Evolutionary conservation across 1,140 invertebrate species (phyloP).

Genomic region (Atta colombica): DNA sequence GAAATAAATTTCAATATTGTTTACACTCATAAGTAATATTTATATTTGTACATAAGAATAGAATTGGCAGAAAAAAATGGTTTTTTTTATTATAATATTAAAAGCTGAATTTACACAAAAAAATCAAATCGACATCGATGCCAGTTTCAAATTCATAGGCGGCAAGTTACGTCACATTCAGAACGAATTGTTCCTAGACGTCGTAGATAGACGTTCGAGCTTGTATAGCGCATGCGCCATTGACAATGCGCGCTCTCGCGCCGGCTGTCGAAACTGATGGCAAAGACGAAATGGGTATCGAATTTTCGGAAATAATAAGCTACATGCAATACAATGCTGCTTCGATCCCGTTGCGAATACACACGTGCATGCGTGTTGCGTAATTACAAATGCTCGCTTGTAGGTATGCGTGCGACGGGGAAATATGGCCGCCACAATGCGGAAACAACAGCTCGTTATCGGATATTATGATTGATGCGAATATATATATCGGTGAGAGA

Average conservation of each 20-base stretch:
- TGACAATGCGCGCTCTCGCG: slow-evolving; percentile 47
- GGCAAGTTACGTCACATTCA: background rate
- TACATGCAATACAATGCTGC: slow-evolving; percentile 48
- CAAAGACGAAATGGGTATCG: slow-evolving; percentile 55
- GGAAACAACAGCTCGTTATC: slow-evolving; percentile 19
- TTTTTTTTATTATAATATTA: background rate
- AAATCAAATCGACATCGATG: background rate
- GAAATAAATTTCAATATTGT: background rate
- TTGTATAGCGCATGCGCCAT: slow-evolving; percentile 20
- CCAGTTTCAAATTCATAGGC: slow-evolving; percentile 17
- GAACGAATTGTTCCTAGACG: slow-evolving; percentile 42
- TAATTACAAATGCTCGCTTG: slow-evolving; percentile 42
- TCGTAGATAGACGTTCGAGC: background rate
- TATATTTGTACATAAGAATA: background rate
- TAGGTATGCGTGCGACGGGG: slow-evolving; percentile 27
- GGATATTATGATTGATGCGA: slow-evolving; percentile 19
- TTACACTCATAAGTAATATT: too few species aligned
- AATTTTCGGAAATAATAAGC: slow-evolving; percentile 65
- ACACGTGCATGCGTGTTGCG: slow-evolving; percentile 52
- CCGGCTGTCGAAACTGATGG: slow-evolving; percentile 46
- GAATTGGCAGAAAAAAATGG: background rate
- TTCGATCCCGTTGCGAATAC: slow-evolving; percentile 48
- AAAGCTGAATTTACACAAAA: background rate
- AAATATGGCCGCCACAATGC: slow-evolving; percentile 46
- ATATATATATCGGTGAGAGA: background rate